These are phyloP conservation scores for Erebia aethiops DNA, from an alignment of 2,888 invertebrate genomes.

Conservation along the genomic window DNA sequence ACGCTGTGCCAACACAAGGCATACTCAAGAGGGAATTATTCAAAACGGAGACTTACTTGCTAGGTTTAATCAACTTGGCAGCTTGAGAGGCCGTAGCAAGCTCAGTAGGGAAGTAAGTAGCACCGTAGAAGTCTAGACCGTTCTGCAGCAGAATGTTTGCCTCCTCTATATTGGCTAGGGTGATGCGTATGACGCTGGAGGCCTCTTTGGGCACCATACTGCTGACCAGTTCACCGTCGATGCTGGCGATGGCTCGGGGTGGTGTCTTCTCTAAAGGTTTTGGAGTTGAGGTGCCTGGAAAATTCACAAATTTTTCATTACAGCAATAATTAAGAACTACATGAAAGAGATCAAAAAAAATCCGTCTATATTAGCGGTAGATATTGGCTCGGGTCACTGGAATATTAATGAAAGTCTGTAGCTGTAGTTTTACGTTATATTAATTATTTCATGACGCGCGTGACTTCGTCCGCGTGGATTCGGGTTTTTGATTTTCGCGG, in stretches of 20 bases:
- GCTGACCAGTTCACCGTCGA: constrained; percentile 75
- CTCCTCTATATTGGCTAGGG: constrained; percentile 89
- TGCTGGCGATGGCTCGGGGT: constrained; percentile 67
- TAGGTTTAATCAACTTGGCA: constrained; percentile 82
- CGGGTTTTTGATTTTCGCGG: no score
- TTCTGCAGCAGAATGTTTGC: constrained; percentile 91
- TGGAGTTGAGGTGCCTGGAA: constrained; percentile 70
- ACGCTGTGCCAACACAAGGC: no score
- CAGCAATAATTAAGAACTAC: no score
- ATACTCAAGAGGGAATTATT: background rate
- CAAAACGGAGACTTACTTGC: constrained; percentile 57
- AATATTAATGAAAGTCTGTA: no score
- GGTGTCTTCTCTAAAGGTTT: constrained; percentile 70
- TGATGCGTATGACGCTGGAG: constrained; percentile 87
- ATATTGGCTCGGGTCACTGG: no score
- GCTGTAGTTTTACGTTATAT: no score
- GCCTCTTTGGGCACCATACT: constrained; percentile 83
- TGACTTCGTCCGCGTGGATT: no score
- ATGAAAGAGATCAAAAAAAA: no score
- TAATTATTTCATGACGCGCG: no score
- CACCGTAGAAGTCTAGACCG: constrained; percentile 93
- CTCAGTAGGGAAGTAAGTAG: constrained; percentile 94
- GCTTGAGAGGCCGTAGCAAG: constrained; percentile 86
- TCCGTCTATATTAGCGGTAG: no score
- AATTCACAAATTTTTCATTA: background rate